Evolutionary conservation across 2,113 vertebrate species (phyloP).

Genomic region (Macquaria australasica): DNA sequence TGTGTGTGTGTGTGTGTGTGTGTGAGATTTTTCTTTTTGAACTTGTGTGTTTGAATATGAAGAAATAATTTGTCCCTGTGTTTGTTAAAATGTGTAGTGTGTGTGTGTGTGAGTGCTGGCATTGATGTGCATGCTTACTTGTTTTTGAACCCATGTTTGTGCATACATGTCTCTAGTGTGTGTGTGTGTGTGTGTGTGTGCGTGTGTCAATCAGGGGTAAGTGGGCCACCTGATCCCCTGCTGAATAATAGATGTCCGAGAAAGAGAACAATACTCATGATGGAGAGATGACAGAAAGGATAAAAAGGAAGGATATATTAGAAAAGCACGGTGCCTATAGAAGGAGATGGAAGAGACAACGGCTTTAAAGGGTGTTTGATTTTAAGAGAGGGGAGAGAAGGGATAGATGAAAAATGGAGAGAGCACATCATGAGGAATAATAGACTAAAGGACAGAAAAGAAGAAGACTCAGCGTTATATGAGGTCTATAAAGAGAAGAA

Average conservation of each 20-base stretch:
- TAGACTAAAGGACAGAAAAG: neutral
- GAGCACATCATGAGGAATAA: neutral
- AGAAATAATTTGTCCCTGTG: no score
- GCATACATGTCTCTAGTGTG: no score
- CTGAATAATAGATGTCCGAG: conserved; percentile 67
- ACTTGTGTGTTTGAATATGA: no score
- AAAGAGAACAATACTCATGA: conserved; percentile 16
- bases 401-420: neutral
- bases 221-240: conserved; percentile 67
- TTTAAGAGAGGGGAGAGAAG: neutral
- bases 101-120: no score
- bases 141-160: no score
- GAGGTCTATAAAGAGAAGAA: neutral
- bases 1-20: neutral
- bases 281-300: conserved; percentile 22
- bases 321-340: neutral
- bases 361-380: neutral
- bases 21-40: no score
- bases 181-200: neutral
- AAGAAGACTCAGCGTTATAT: neutral
- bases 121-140: no score
- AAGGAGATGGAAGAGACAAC: neutral
- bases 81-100: no score
- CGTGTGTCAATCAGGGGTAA: conserved; percentile 35
- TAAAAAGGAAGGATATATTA: neutral